A percentile compares a stretch with the other conserved stretches of the same genome.
Conservation (phyloP, 2,888 invertebrate genomes). For the Anthophora plumipes region DNA sequence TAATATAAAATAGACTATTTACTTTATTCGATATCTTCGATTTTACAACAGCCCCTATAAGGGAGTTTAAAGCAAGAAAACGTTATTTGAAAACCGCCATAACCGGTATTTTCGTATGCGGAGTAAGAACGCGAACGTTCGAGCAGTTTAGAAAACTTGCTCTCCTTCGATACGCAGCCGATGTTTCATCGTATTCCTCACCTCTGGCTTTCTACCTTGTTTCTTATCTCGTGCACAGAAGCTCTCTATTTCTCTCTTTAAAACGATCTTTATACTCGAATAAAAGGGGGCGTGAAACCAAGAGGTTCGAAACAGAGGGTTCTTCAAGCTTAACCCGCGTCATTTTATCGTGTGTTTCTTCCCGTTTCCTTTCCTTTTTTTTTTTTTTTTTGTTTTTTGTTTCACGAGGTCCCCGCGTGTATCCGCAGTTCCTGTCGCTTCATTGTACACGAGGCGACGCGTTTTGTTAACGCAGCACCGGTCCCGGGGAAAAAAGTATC, state of each 20-base stretch:
- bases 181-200: neutral
- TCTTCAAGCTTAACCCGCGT: neutral
- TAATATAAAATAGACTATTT: too few species aligned
- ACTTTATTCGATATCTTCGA: constrained; percentile 5
- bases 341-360: neutral
- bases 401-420: too few species aligned
- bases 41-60: neutral
- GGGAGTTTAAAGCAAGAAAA: neutral
- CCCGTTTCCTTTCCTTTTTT: too few species aligned
- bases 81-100: too few species aligned
- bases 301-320: neutral
- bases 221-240: constrained; percentile 3
- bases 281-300: too few species aligned
- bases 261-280: neutral
- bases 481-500: constrained; percentile 7
- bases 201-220: neutral
- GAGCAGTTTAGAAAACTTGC: neutral
- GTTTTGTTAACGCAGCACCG: neutral
- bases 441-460: neutral
- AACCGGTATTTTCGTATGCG: neutral
- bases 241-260: neutral
- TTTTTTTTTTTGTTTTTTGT: too few species aligned
- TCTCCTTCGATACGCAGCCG: constrained; percentile 4
- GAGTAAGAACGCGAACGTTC: neutral
- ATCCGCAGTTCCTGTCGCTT: neutral